A percentile compares a stretch with the other conserved stretches of the same genome.
Evolutionary conservation across 2,888 invertebrate species (phyloP).

Genomic region (Torymus auratus): DNA sequence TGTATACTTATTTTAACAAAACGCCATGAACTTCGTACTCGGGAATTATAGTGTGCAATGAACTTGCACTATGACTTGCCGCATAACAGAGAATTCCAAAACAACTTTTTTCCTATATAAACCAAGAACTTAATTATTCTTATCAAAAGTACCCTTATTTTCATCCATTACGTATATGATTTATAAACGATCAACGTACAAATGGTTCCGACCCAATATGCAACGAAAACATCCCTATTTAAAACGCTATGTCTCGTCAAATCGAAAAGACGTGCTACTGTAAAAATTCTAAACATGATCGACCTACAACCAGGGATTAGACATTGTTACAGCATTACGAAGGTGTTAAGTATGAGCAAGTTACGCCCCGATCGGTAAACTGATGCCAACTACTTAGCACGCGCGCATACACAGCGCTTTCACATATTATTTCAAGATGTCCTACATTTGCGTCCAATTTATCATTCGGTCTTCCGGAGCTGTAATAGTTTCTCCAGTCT

Average conservation of each 20-base stretch:
- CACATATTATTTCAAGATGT: constrained; percentile 2
- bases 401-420: not conserved
- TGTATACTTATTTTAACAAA: too few relatives aligned
- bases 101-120: too few relatives aligned
- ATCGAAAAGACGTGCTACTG: not conserved
- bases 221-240: too few relatives aligned
- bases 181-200: too few relatives aligned
- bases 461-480: not conserved
- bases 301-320: constrained; percentile 25
- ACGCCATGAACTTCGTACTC: too few relatives aligned
- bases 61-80: too few relatives aligned
- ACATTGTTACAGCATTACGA: constrained; percentile 3
- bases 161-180: too few relatives aligned
- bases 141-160: too few relatives aligned
- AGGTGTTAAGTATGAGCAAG: constrained; percentile 18
- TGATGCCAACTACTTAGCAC: constrained; percentile 6
- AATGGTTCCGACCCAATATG: too few relatives aligned
- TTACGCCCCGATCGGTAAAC: constrained; percentile 17
- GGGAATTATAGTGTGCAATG: too few relatives aligned
- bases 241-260: not conserved
- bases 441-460: not conserved
- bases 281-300: not conserved
- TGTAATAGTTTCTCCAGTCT: not conserved
- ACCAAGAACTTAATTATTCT: too few relatives aligned
- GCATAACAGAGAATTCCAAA: too few relatives aligned